phyloP scores from a whole-genome alignment of 2,113 vertebrate genomes.

The Turnix velox region DNA sequence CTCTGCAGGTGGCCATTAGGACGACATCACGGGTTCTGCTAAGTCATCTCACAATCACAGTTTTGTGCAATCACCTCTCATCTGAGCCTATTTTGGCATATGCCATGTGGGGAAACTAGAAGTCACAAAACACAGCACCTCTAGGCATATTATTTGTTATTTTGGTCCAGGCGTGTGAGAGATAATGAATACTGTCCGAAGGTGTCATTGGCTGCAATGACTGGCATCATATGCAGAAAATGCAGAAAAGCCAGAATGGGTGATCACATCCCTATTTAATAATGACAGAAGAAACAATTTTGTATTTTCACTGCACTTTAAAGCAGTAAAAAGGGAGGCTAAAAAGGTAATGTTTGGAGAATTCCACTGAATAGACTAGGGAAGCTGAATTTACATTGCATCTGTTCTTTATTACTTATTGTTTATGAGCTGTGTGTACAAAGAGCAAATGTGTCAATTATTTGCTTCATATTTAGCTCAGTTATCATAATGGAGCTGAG shows the following conservation, averaged over 20 bases:
- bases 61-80: constrained; percentile 76
- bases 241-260: neutral
- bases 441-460: constrained; percentile 27
- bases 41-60: constrained; percentile 79
- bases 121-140: constrained; percentile 65
- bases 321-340: neutral
- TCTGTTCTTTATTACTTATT: constrained; percentile 54
- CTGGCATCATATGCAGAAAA: constrained; percentile 50
- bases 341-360: constrained; percentile 19
- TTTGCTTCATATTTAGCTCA: constrained; percentile 4
- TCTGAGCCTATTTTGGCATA: constrained; percentile 68
- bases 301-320: constrained; percentile 34
- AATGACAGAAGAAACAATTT: neutral
- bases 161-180: constrained; percentile 66
- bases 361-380: constrained; percentile 13
- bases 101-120: constrained; percentile 65
- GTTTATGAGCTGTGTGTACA: constrained; percentile 4
- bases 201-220: constrained; percentile 45
- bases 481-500: neutral
- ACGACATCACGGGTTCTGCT: constrained; percentile 75
- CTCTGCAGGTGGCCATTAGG: constrained; percentile 76
- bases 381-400: neutral
- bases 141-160: constrained; percentile 76
- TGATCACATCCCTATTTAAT: constrained; percentile 1
- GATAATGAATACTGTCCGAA: constrained; percentile 67